Percentiles rank a stretch among this genome's conserved stretches.
These are phyloP conservation scores for Megaptera novaeangliae DNA, from an alignment of 2,113 vertebrate species.

Conservation along the genomic window DNA sequence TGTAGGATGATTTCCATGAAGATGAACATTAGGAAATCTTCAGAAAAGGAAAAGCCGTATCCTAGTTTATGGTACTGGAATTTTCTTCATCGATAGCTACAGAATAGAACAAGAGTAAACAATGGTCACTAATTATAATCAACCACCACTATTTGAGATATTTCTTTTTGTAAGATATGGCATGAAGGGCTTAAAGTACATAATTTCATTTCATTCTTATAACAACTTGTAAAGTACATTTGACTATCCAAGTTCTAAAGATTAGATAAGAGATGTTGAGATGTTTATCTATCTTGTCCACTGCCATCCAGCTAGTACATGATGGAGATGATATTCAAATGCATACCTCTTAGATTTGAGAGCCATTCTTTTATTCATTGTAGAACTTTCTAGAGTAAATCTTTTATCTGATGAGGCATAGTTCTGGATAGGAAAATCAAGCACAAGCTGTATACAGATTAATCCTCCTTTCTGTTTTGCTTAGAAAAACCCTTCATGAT, in stretches of 20 bases:
- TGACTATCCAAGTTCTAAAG: background rate
- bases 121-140: background rate
- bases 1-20: background rate
- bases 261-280: background rate
- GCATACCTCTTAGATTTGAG: background rate
- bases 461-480: background rate
- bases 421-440: background rate
- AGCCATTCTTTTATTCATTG: background rate
- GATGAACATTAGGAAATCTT: background rate
- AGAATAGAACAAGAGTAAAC: background rate
- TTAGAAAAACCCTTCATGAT: background rate
- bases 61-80: background rate
- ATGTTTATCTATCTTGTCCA: background rate
- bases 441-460: background rate
- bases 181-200: background rate
- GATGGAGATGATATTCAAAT: background rate
- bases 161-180: background rate
- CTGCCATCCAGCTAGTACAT: background rate
- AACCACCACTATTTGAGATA: background rate
- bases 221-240: background rate
- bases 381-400: background rate
- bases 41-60: background rate
- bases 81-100: background rate
- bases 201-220: background rate
- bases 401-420: background rate